A percentile compares a stretch with the other conserved stretches of the same genome.
These are phyloP conservation scores for Columba guinea DNA, from an alignment of 2,797 vertebrate genomes.

Conservation along the genomic window DNA sequence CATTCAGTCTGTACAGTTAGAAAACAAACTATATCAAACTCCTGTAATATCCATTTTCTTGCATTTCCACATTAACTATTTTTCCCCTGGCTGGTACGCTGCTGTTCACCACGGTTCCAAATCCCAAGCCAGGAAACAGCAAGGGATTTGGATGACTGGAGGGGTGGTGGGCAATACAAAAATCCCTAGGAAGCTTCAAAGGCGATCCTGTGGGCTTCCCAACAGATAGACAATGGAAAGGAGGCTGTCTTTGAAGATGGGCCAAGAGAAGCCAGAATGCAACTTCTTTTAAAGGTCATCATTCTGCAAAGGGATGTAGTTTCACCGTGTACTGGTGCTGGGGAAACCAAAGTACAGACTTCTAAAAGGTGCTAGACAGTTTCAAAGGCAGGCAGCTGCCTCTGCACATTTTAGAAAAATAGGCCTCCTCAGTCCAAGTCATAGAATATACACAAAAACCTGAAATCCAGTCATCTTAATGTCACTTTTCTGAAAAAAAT, in stretches of 20 bases:
- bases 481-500: background rate
- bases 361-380: constrained; percentile 22
- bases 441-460: background rate
- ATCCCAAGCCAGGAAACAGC: background rate
- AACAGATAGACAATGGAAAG: background rate
- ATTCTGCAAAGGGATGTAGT: background rate
- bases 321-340: constrained; percentile 2
- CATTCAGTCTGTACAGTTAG: background rate
- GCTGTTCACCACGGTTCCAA: background rate
- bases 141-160: constrained; percentile 29
- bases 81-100: background rate
- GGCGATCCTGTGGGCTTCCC: background rate
- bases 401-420: background rate
- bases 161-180: constrained; percentile 38
- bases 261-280: constrained; percentile 21
- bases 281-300: constrained; percentile 16
- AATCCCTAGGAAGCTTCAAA: constrained; percentile 49
- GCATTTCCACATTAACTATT: background rate
- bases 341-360: constrained; percentile 31
- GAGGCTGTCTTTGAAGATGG: constrained; percentile 31
- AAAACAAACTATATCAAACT: background rate
- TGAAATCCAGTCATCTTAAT: background rate
- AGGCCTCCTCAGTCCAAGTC: background rate
- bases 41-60: background rate
- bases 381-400: constrained; percentile 32